Evolutionary conservation across 2,797 vertebrate species (phyloP), one percentile per base, ranked within the genome.

Genomic region (Pogoniulus pusillus): DNA sequence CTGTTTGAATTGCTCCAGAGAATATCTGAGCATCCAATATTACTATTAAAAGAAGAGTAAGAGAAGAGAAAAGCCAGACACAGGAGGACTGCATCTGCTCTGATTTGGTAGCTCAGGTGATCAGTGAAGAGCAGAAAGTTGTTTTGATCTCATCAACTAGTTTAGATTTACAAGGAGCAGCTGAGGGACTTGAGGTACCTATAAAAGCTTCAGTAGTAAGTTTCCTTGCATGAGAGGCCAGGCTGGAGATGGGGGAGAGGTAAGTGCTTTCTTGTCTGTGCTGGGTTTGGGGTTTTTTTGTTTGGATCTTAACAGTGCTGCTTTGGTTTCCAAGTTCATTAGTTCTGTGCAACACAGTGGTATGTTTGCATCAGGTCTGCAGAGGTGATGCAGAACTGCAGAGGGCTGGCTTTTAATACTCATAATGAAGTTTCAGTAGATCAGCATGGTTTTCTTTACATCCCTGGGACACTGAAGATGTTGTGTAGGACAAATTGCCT

Each of bases 281-380:
- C 39, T 39, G 39, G 39, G 13, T 15, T 39, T 39, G 37, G 37
- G 37, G 37, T 37, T 7, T 19, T 43, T 43, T 45, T 20, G 43
- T 20, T 45, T 19, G 19, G 43, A 20, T 11, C 10, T 45, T 73
- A 30, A 57, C 6, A 63, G n/a, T 5, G 16, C 8, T n/a, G n/a
- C n/a, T 72, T 72, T 35, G 87, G 2, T 41, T 51, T 89, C 8
- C 2, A 14, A 35, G 47, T 65, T 80, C 73, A 22, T 51, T 15
- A 3, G 3, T 93, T 79, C 47, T 68, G 59, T 1, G 0, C 32
- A 82, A n/a, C 4, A n/a, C 0, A 1, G 12, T 49, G 63, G 26
- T 1, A 0, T 19, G 4, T 63, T 88, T 91, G 27, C 3, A 22
- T 8, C 7, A 19, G 30, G 6, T 73, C 79, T 9, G 3, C 11